Conservation (phyloP, 2,113 vertebrate genomes). For the Ginglymostoma cirratum region DNA sequence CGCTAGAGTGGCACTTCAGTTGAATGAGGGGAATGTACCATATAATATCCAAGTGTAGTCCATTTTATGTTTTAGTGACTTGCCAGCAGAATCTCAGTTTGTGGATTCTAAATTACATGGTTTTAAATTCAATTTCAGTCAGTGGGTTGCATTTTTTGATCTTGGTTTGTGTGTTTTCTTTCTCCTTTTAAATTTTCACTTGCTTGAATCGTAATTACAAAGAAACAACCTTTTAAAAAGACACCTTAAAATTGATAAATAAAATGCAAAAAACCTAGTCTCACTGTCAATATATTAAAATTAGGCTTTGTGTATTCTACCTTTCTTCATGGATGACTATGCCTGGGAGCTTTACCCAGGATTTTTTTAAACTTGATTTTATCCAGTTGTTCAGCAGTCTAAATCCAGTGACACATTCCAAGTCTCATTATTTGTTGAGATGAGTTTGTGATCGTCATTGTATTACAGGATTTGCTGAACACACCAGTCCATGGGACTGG, state of each 20-base stretch:
- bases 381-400: neutral
- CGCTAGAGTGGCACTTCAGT: neutral
- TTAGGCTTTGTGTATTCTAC: no score
- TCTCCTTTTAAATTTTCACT: neutral
- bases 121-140: neutral
- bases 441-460: neutral
- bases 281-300: neutral
- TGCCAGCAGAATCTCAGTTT: neutral
- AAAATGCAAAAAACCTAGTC: neutral
- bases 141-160: neutral
- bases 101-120: neutral
- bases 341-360: neutral
- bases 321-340: neutral
- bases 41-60: neutral
- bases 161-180: neutral
- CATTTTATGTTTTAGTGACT: neutral
- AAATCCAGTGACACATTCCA: neutral
- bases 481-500: neutral
- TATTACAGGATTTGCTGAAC: neutral
- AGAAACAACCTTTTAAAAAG: neutral
- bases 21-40: neutral
- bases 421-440: neutral
- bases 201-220: neutral
- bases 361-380: neutral
- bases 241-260: neutral